phyloP scores from a whole-genome alignment of 2,797 vertebrate genomes.

The Myotis pilosus region DNA sequence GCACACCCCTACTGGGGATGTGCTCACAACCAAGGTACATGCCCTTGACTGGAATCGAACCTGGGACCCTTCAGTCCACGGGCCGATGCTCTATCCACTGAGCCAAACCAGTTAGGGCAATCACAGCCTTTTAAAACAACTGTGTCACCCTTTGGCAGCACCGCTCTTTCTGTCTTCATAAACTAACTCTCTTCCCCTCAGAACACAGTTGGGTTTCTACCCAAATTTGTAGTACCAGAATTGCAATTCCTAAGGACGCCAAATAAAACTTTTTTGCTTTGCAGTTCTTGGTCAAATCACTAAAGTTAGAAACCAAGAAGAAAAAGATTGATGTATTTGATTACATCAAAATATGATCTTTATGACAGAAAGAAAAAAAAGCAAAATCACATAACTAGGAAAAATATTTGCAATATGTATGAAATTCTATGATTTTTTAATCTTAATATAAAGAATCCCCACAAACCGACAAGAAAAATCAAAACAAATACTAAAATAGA shows the following conservation, averaged over 20 bases:
- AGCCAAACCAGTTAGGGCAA: too few relatives aligned
- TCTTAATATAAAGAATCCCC: background rate
- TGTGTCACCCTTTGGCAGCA: background rate
- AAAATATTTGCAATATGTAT: background rate
- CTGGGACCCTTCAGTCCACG: too few relatives aligned
- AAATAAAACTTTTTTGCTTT: background rate
- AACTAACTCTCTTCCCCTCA: background rate
- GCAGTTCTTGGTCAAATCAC: background rate
- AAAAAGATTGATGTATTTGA: background rate
- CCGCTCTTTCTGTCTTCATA: background rate
- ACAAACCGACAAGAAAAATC: background rate
- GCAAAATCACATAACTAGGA: background rate
- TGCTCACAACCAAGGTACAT: too few relatives aligned
- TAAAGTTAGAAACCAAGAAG: background rate
- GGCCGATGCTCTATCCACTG: too few relatives aligned
- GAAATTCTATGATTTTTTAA: background rate
- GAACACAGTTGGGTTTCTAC: background rate
- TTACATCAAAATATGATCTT: background rate
- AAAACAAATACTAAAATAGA: background rate
- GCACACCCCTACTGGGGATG: too few relatives aligned
- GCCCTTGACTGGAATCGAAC: too few relatives aligned
- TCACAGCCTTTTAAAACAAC: background rate
- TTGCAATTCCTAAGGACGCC: background rate
- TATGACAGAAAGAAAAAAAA: conserved; percentile 18
- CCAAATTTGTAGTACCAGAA: background rate